Conservation (phyloP, 2,888 invertebrate genomes). For the Metalampra italica region DNA sequence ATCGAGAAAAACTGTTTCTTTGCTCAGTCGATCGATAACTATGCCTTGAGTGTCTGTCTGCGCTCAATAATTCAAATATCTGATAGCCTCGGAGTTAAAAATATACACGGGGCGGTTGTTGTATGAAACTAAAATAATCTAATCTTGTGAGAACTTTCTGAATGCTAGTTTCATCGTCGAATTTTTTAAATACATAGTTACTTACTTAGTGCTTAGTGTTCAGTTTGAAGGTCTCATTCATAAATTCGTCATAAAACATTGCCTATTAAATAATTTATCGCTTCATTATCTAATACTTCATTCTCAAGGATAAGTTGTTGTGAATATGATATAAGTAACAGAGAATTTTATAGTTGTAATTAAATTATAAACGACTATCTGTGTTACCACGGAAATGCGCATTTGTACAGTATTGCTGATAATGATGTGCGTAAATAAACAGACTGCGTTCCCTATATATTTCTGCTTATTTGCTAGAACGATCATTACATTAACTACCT, state of each 20-base stretch:
- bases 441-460: no score
- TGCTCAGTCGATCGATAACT: slow-evolving; percentile 5
- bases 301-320: neutral
- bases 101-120: neutral
- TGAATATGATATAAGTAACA: slow-evolving; percentile 1
- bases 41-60: neutral
- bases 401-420: no score
- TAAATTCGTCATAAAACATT: neutral
- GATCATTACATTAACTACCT: no score
- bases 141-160: slow-evolving; percentile 4
- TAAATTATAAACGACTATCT: neutral
- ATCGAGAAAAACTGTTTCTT: neutral
- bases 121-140: neutral
- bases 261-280: slow-evolving; percentile 1
- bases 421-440: no score
- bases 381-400: neutral
- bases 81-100: slow-evolving; percentile 5
- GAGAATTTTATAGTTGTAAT: neutral
- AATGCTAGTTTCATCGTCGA: neutral
- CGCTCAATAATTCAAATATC: slow-evolving; percentile 12
- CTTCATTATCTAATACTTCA: neutral
- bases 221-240: neutral
- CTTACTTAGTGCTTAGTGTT: no score
- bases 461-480: no score
- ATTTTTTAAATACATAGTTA: neutral